A percentile compares a stretch with the other conserved stretches of the same genome.
phyloP scores from a whole-genome alignment of 2,888 invertebrate species.

The Globia sparganii region DNA sequence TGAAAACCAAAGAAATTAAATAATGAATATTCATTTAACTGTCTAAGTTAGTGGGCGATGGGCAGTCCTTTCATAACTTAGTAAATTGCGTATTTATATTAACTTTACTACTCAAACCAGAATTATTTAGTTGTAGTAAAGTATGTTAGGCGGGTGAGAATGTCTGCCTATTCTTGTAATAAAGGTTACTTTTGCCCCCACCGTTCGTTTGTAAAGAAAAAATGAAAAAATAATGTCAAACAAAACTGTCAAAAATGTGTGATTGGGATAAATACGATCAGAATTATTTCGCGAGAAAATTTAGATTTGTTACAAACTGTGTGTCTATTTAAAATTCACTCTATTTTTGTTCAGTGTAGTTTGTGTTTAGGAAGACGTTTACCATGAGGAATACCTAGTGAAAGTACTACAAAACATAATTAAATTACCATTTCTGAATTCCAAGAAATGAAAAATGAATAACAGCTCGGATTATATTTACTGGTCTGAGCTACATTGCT shows the following conservation, averaged over 20 bases:
- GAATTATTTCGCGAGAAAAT: constrained; percentile 13
- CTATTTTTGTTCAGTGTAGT: neutral
- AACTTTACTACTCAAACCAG: neutral
- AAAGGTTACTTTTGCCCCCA: neutral
- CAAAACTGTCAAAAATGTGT: constrained; percentile 42
- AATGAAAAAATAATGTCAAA: constrained; percentile 23
- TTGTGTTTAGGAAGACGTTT: constrained; percentile 11
- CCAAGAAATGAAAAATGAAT: constrained; percentile 85
- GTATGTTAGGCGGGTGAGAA: constrained; percentile 19
- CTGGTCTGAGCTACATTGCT: constrained; percentile 91
- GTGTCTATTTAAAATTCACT: constrained; percentile 16
- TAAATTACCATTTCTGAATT: constrained; percentile 32
- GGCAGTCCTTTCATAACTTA: neutral
- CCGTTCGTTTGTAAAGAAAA: neutral
- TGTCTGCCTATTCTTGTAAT: neutral
- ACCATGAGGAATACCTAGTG: constrained; percentile 44
- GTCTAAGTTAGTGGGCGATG: too few species aligned
- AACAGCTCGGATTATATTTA: constrained; percentile 85
- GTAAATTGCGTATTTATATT: neutral
- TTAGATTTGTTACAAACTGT: constrained; percentile 32
- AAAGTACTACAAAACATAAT: constrained; percentile 35
- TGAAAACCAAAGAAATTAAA: neutral
- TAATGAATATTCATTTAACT: neutral
- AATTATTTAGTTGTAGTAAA: neutral
- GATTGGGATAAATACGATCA: constrained; percentile 20